Percentiles rank a stretch among this genome's conserved stretches.
These are phyloP conservation scores for Monochamus saltuarius DNA, from an alignment of 1,140 invertebrate species.

Conservation along the genomic window DNA sequence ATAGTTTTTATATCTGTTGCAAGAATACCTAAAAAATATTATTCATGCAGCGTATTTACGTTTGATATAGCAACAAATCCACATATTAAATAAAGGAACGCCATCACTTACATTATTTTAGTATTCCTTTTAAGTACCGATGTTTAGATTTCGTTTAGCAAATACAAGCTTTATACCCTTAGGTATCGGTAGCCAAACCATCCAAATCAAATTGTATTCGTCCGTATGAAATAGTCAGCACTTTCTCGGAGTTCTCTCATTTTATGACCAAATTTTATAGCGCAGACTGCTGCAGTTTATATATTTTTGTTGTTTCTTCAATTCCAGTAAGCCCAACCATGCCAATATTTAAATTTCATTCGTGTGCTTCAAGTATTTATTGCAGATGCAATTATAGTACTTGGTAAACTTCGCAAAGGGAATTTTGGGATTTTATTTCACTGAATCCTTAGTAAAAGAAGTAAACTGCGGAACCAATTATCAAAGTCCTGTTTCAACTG, in stretches of 20 bases:
- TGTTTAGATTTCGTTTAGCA: no score
- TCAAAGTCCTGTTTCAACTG: no score
- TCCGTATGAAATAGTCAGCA: conserved; percentile 9
- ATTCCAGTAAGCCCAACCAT: no score
- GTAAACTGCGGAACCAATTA: no score
- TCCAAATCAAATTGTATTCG: conserved; percentile 4
- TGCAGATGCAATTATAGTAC: conserved; percentile 1
- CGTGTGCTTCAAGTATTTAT: conserved; percentile 7
- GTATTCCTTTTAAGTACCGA: no score
- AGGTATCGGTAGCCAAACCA: not conserved
- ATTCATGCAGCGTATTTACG: no score
- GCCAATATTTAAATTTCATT: conserved; percentile 1
- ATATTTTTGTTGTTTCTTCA: conserved; percentile 6
- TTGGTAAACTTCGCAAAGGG: conserved; percentile 1
- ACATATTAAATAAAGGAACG: no score
- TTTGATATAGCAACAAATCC: no score
- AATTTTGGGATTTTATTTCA: not conserved
- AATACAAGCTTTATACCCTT: no score
- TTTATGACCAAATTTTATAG: conserved; percentile 13
- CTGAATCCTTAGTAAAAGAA: not conserved
- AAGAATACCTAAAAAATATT: no score
- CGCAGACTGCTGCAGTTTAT: conserved; percentile 3
- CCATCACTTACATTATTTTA: no score
- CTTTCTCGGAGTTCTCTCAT: conserved; percentile 4
- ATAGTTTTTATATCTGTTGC: no score